Evolutionary conservation across 1,140 invertebrate species (phyloP).

Genomic region (Palaemon carinicauda): DNA sequence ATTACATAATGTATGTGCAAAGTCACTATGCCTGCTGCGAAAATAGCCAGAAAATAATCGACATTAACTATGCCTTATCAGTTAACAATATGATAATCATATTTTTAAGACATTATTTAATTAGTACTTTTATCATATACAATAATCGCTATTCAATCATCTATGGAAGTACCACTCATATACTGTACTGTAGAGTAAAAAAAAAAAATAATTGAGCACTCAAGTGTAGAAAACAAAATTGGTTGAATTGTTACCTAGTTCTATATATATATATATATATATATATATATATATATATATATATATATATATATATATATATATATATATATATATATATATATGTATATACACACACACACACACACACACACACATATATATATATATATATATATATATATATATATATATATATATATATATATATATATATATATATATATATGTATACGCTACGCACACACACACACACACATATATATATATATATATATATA

Average conservation of each 20-base stretch:
- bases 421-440: slow-evolving; percentile 27
- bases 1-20: too few relatives aligned
- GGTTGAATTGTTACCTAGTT: not conserved
- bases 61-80: too few relatives aligned
- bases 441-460: slow-evolving; percentile 24
- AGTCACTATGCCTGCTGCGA: too few relatives aligned
- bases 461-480: slow-evolving; percentile 2
- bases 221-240: not conserved
- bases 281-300: slow-evolving; percentile 28
- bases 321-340: slow-evolving; percentile 25
- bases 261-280: slow-evolving; percentile 15
- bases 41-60: too few relatives aligned
- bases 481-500: slow-evolving; percentile 22
- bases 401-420: slow-evolving; percentile 30
- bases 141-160: too few relatives aligned
- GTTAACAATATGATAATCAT: too few relatives aligned
- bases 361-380: not conserved
- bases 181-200: too few relatives aligned
- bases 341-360: not conserved
- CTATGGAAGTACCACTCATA: too few relatives aligned
- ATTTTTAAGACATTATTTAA: too few relatives aligned
- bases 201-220: not conserved
- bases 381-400: slow-evolving; percentile 27
- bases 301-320: slow-evolving; percentile 25
- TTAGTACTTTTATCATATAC: too few relatives aligned